phyloP scores from a whole-genome alignment of 2,113 vertebrate species.

The Lophura nycthemera region DNA sequence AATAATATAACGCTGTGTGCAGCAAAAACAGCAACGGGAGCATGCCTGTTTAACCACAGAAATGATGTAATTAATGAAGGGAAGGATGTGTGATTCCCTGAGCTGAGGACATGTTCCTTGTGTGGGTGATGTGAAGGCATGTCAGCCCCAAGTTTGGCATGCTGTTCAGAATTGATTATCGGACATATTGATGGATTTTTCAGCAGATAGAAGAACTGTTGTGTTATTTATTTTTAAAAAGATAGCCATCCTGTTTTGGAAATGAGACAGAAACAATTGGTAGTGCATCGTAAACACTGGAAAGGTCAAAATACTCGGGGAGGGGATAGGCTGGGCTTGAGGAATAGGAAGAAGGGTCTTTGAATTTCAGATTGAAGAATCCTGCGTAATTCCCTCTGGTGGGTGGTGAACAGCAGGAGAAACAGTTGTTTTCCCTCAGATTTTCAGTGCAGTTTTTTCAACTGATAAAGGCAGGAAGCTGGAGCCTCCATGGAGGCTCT shows the following conservation, averaged over 20 bases:
- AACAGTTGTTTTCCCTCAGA: neutral
- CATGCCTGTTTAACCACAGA: neutral
- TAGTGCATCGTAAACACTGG: neutral
- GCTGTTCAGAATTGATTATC: neutral
- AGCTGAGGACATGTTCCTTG: neutral
- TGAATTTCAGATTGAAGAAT: neutral
- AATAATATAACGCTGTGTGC: neutral
- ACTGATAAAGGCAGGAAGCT: neutral
- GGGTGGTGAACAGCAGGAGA: neutral
- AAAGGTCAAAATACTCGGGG: neutral
- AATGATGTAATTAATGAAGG: neutral
- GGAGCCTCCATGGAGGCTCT: neutral
- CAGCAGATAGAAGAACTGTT: neutral
- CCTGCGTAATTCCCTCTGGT: neutral
- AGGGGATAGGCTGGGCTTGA: neutral
- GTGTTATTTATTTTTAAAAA: neutral
- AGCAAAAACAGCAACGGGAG: neutral
- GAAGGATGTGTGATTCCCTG: fast-evolving
- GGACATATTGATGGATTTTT: neutral
- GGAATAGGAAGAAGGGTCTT: neutral
- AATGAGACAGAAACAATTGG: neutral
- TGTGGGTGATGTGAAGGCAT: neutral
- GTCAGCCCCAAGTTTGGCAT: neutral
- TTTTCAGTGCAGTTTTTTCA: neutral
- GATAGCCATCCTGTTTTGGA: neutral